These are phyloP conservation scores for Cheirogaleus major DNA, from an alignment of 2,797 vertebrate genomes.

Conservation along the genomic window DNA sequence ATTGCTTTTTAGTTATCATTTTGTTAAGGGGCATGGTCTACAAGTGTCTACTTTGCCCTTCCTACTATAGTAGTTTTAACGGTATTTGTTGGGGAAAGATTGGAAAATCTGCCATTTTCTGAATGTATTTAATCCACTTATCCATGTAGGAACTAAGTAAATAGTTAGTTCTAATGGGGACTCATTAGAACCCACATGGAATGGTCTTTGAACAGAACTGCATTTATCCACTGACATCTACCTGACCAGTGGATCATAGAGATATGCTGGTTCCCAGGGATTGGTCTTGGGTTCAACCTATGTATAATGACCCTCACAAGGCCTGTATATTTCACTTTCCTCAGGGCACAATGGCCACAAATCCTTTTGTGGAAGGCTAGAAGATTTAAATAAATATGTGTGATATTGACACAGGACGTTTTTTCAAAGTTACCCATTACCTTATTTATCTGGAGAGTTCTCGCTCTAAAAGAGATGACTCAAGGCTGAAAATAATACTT, in stretches of 20 bases:
- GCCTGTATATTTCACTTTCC: background rate
- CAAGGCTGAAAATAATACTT: background rate
- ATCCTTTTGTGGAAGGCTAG: background rate
- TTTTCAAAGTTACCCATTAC: background rate
- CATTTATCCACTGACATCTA: background rate
- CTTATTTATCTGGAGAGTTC: background rate
- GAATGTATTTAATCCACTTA: background rate
- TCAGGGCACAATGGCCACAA: background rate
- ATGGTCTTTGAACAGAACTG: slow-evolving; percentile 23
- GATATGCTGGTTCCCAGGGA: background rate
- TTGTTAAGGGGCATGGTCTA: background rate
- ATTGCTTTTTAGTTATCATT: background rate
- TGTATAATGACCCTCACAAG: background rate
- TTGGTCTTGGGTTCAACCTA: background rate
- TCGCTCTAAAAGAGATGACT: background rate
- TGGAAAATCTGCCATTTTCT: background rate
- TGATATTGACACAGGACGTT: background rate
- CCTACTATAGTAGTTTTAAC: background rate
- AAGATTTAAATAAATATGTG: background rate
- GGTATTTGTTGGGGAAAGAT: background rate
- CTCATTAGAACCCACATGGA: background rate
- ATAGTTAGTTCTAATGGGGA: background rate
- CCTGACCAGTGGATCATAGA: background rate
- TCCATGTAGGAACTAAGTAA: background rate
- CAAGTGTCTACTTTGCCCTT: background rate